Evolutionary conservation across 2,797 vertebrate species (phyloP).

Genomic region (Rhinogobio ventralis): DNA sequence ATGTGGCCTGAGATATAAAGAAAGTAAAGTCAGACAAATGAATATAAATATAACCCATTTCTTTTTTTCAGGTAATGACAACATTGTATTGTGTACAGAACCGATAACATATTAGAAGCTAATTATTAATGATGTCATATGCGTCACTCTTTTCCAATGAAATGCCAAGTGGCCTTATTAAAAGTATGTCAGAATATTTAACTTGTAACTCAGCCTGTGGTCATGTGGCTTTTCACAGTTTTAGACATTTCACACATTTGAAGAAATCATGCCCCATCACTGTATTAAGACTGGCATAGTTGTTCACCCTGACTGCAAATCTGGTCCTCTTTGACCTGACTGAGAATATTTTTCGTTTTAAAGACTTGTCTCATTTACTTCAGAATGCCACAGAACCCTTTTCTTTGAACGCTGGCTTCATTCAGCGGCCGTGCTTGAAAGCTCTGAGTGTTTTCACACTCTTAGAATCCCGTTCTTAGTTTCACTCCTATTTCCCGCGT

Average conservation of each 20-base stretch:
- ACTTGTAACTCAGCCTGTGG: slow-evolving; percentile 14
- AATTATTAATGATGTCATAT: slow-evolving; percentile 4
- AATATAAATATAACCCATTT: background rate
- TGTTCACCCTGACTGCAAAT: background rate
- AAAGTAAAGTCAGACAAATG: too few species aligned
- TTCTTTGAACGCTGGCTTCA: slow-evolving; percentile 42
- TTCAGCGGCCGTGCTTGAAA: slow-evolving; percentile 15
- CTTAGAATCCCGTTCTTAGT: slow-evolving; percentile 13
- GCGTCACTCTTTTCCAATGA: background rate
- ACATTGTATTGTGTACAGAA: background rate
- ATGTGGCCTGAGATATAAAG: background rate
- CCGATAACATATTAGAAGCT: background rate
- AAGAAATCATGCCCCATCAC: background rate
- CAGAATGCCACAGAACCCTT: slow-evolving; percentile 3
- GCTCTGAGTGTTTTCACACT: slow-evolving; percentile 38
- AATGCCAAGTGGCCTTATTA: background rate
- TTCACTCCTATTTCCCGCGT: slow-evolving; percentile 4
- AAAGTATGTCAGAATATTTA: background rate
- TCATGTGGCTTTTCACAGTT: slow-evolving; percentile 6
- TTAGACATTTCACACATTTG: background rate
- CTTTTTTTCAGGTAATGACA: background rate
- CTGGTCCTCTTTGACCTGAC: background rate
- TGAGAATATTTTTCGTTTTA: slow-evolving; percentile 37
- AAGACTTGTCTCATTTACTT: slow-evolving; percentile 25
- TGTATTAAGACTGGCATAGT: background rate